These are phyloP conservation scores for Oncorhynchus masou DNA, from an alignment of 2,113 vertebrate species.

Conservation along the genomic window DNA sequence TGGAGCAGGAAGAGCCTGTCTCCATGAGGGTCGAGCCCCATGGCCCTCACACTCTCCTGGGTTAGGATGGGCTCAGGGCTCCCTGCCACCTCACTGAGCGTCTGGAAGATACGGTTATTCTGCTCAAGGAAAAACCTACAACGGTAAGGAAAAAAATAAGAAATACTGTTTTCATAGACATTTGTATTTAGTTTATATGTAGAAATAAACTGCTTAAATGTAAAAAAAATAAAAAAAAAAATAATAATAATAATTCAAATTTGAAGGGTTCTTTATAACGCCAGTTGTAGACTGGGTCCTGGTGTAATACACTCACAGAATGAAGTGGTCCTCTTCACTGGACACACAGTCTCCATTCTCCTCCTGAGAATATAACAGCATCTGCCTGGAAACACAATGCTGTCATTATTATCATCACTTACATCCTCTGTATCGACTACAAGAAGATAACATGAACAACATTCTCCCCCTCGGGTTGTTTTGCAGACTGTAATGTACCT, in stretches of 20 bases:
- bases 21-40: constrained; percentile 93
- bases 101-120: constrained; percentile 96
- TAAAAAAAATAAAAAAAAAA: too few relatives aligned
- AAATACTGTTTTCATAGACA: too few relatives aligned
- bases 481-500: constrained; percentile 67
- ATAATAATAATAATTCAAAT: too few relatives aligned
- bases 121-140: constrained; percentile 93
- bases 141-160: constrained; percentile 6
- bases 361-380: constrained; percentile 93
- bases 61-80: constrained; percentile 90
- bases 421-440: neutral
- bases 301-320: constrained; percentile 81
- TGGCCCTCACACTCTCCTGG: constrained; percentile 87
- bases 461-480: neutral
- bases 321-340: constrained; percentile 94
- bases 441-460: neutral
- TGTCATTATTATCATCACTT: neutral
- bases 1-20: constrained; percentile 90
- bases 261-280: too few relatives aligned
- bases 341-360: constrained; percentile 85
- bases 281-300: neutral
- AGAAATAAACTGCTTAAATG: too few relatives aligned
- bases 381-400: constrained; percentile 76
- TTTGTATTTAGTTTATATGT: too few relatives aligned
- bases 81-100: constrained; percentile 85